Conservation (phyloP, 2,797 vertebrate species). For the Crax fasciolata region DNA sequence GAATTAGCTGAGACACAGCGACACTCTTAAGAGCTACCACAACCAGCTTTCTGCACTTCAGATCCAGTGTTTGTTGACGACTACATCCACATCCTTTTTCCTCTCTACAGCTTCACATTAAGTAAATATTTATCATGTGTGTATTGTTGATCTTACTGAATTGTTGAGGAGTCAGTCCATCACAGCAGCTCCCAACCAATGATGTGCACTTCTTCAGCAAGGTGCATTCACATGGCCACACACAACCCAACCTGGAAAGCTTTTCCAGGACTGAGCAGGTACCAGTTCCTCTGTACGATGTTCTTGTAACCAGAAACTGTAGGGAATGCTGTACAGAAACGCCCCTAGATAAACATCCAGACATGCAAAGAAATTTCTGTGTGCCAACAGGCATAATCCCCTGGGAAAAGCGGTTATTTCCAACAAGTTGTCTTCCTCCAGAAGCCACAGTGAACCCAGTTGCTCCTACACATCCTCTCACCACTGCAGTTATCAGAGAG, state of each 20-base stretch:
- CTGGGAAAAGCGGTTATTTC: neutral
- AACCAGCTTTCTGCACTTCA: neutral
- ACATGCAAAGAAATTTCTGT: rapidly evolving
- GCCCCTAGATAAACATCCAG: neutral
- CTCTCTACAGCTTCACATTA: neutral
- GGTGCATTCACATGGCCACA: neutral
- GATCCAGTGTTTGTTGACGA: neutral
- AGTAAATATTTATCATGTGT: constrained; percentile 35
- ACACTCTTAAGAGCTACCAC: neutral
- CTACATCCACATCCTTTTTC: neutral
- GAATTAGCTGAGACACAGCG: neutral
- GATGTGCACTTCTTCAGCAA: neutral
- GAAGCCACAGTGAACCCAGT: neutral
- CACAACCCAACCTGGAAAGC: neutral
- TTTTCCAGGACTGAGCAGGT: neutral
- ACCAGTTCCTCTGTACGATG: neutral
- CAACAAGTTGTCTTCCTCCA: neutral
- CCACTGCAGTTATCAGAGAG: neutral
- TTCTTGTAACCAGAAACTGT: neutral
- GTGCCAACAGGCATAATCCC: neutral
- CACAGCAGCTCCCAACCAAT: neutral
- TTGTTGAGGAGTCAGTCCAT: neutral
- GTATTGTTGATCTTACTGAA: neutral
- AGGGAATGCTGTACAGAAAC: neutral
- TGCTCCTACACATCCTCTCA: neutral